A percentile compares a stretch with the other conserved stretches of the same genome.
Evolutionary conservation across 2,888 invertebrate species (phyloP).

Genomic region (Drosophila dives): DNA sequence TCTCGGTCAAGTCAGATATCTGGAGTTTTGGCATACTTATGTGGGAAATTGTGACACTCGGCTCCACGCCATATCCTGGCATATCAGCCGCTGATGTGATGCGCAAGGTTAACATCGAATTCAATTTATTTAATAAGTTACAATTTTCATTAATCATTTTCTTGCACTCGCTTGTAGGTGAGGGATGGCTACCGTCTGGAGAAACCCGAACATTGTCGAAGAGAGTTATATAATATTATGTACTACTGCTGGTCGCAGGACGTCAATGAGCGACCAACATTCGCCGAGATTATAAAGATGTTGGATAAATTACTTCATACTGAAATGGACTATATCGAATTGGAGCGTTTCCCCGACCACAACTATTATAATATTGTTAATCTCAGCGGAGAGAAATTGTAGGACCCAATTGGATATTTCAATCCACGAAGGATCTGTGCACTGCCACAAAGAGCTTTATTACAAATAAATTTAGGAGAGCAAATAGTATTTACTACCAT

Average conservation of each 20-base stretch:
- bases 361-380: constrained; percentile 95
- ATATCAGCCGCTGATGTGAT: constrained; percentile 96
- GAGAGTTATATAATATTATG: constrained; percentile 97
- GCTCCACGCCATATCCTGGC: constrained; percentile 97
- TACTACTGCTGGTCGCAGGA: constrained; percentile 97
- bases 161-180: constrained; percentile 86
- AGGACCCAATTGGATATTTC: constrained; percentile 6
- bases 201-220: constrained; percentile 96
- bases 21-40: constrained; percentile 98
- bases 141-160: background rate
- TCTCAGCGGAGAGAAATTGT: constrained; percentile 93
- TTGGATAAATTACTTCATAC: constrained; percentile 93
- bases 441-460: constrained; percentile 76
- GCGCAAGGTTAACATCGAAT: constrained; percentile 88
- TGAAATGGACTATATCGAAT: constrained; percentile 96
- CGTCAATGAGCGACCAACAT: constrained; percentile 92
- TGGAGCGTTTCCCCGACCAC: constrained; percentile 96
- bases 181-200: constrained; percentile 95
- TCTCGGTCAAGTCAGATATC: constrained; percentile 96
- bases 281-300: constrained; percentile 92
- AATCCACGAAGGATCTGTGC: constrained; percentile 12
- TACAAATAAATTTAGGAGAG: constrained; percentile 30
- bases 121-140: background rate
- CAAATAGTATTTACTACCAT: constrained; percentile 3
- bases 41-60: constrained; percentile 98